A percentile compares a stretch with the other conserved stretches of the same genome.
Evolutionary conservation across 2,888 invertebrate genomes (phyloP).

Genomic region (Octodonta nipae): DNA sequence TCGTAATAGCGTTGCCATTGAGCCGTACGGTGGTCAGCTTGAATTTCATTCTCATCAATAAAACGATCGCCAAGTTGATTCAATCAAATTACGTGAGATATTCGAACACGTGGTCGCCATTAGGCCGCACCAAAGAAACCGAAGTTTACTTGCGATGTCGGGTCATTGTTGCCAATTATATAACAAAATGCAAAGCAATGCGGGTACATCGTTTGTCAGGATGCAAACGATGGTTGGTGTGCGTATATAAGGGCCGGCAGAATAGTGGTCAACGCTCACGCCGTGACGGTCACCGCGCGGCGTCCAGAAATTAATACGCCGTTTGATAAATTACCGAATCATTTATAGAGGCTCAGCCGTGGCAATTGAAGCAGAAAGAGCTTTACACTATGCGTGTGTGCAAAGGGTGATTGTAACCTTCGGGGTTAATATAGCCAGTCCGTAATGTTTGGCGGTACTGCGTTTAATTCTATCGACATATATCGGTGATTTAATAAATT

Average conservation of each 20-base stretch:
- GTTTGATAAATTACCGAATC: slow-evolving; percentile 28
- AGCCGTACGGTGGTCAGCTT: background rate
- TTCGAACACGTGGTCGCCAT: slow-evolving; percentile 1
- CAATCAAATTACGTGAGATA: background rate
- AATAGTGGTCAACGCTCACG: slow-evolving; percentile 19
- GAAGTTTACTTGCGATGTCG: background rate
- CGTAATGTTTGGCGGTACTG: no score
- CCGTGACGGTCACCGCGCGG: no score
- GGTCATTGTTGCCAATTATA: slow-evolving; percentile 2
- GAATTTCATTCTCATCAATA: background rate
- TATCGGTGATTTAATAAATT: no score
- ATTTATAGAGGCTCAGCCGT: no score
- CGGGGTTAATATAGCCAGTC: no score
- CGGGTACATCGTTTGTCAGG: slow-evolving; percentile 23
- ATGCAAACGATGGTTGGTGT: slow-evolving; percentile 24
- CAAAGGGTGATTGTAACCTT: no score
- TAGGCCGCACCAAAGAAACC: background rate
- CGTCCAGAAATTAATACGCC: slow-evolving; percentile 28
- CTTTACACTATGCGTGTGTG: no score
- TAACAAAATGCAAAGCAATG: slow-evolving; percentile 16
- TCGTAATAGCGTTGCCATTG: no score
- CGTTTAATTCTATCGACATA: no score
- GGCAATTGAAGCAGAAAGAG: no score
- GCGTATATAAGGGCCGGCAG: slow-evolving; percentile 19
- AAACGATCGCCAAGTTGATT: background rate